Percentiles rank a stretch among this genome's conserved stretches.
Conservation (phyloP, 2,888 invertebrate genomes). For the Euproctis similis region DNA sequence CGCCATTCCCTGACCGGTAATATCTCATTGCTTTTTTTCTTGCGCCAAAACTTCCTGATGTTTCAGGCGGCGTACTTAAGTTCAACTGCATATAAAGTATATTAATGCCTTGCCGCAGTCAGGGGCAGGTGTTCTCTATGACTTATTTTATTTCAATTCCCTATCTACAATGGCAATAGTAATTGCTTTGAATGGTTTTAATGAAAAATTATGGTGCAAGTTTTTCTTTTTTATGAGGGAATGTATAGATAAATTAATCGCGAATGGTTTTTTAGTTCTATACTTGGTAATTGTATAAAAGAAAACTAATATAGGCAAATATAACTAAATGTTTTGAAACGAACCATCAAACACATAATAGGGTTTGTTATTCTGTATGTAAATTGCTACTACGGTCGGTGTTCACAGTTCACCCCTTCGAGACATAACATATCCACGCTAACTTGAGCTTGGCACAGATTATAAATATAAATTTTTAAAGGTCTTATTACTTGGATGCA, state of each 20-base stretch:
- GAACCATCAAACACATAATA: slow-evolving; percentile 56
- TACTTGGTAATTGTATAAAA: slow-evolving; percentile 11
- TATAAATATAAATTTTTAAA: slow-evolving; percentile 17
- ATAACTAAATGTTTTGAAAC: slow-evolving; percentile 37
- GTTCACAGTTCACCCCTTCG: slow-evolving; percentile 57
- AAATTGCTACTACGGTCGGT: slow-evolving; percentile 68
- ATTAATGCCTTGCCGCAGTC: slow-evolving; percentile 59
- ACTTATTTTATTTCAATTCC: slow-evolving; percentile 65
- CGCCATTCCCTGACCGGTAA: slow-evolving; percentile 73
- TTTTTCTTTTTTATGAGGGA: slow-evolving; percentile 22
- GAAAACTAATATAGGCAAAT: slow-evolving; percentile 15
- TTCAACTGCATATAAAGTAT: slow-evolving; percentile 75
- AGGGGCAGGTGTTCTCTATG: slow-evolving; percentile 65
- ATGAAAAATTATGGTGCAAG: slow-evolving; percentile 44
- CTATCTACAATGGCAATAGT: slow-evolving; percentile 48
- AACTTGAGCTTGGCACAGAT: slow-evolving; percentile 24
- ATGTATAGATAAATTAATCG: slow-evolving; percentile 12
- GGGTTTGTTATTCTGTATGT: slow-evolving; percentile 70
- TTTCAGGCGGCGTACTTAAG: slow-evolving; percentile 53
- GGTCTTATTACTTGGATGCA: slow-evolving; percentile 24
- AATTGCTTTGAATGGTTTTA: slow-evolving; percentile 46
- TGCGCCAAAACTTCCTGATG: slow-evolving; percentile 65
- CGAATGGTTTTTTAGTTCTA: slow-evolving; percentile 12
- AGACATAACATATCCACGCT: slow-evolving; percentile 36
- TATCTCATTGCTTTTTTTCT: slow-evolving; percentile 75